phyloP scores from a whole-genome alignment of 2,113 vertebrate species.

The Hiodon tergisus region DNA sequence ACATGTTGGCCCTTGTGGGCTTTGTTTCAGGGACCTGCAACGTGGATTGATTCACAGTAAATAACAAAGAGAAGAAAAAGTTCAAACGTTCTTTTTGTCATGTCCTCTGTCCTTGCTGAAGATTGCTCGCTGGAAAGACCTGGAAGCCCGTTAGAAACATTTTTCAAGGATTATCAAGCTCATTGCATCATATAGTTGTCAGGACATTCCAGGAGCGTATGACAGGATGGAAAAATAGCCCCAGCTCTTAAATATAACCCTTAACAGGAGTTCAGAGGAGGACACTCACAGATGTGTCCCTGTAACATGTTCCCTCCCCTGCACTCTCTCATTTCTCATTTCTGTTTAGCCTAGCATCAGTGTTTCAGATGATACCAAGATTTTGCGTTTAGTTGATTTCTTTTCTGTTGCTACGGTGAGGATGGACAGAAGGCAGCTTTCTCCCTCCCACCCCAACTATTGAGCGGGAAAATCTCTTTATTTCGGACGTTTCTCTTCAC shows the following conservation, averaged over 20 bases:
- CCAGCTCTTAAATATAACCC: conserved; percentile 25
- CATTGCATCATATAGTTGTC: conserved; percentile 24
- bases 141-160: conserved; percentile 6
- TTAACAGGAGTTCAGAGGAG: conserved; percentile 40
- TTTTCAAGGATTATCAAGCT: not conserved
- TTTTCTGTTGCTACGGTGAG: not conserved
- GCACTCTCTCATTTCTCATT: conserved; percentile 26
- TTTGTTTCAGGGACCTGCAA: no score
- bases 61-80: conserved; percentile 1
- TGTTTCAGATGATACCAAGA: conserved; percentile 13
- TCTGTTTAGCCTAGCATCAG: conserved; percentile 22
- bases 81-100: not conserved
- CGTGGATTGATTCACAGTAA: no score
- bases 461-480: not conserved
- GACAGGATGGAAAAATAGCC: conserved; percentile 53
- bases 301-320: conserved; percentile 43
- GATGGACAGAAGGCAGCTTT: conserved; percentile 19
- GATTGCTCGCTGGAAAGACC: not conserved
- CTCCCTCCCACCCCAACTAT: not conserved
- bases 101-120: conserved; percentile 8
- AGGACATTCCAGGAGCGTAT: conserved; percentile 29
- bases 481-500: not conserved
- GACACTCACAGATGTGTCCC: conserved; percentile 34
- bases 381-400: conserved; percentile 1
- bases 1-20: no score